Conservation (phyloP, 2,888 invertebrate species). For the Athripsodes cinereus region DNA sequence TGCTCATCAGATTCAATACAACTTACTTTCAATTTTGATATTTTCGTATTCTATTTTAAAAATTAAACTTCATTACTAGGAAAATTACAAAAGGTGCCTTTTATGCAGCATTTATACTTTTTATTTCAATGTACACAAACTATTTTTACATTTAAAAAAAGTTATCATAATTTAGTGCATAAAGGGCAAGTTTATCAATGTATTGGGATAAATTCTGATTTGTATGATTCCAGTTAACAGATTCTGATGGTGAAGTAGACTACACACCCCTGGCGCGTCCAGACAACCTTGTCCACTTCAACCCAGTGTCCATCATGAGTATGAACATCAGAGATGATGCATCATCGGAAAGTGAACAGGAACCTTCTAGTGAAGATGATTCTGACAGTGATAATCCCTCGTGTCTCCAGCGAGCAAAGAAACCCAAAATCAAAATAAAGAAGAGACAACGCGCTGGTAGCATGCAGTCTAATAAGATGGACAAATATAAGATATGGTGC, state of each 20-base stretch:
- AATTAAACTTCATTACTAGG: no score
- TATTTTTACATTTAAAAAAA: no score
- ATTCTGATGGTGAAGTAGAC: slow-evolving; percentile 36
- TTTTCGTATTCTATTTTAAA: no score
- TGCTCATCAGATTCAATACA: no score
- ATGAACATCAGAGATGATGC: slow-evolving; percentile 55
- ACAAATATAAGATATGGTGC: slow-evolving; percentile 76
- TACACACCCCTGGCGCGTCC: slow-evolving; percentile 56
- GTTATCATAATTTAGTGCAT: no score
- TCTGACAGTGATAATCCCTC: slow-evolving; percentile 38
- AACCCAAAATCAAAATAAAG: slow-evolving; percentile 45
- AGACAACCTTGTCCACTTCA: slow-evolving; percentile 40
- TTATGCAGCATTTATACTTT: no score
- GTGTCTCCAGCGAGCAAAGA: slow-evolving; percentile 43
- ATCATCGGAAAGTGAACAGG: slow-evolving; percentile 51
- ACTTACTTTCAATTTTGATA: no score
- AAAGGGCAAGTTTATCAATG: no score
- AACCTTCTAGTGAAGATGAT: slow-evolving; percentile 47
- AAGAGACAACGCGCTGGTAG: slow-evolving; percentile 35
- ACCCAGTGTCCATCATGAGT: slow-evolving; percentile 45
- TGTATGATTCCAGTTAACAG: slow-evolving; percentile 11
- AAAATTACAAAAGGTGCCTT: no score
- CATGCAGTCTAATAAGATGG: slow-evolving; percentile 47
- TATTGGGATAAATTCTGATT: no score
- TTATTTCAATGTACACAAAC: no score